Evolutionary conservation across 53 echinoderm and acorn worm species (phyloP).

Genomic region (Patiria pectinifera): DNA sequence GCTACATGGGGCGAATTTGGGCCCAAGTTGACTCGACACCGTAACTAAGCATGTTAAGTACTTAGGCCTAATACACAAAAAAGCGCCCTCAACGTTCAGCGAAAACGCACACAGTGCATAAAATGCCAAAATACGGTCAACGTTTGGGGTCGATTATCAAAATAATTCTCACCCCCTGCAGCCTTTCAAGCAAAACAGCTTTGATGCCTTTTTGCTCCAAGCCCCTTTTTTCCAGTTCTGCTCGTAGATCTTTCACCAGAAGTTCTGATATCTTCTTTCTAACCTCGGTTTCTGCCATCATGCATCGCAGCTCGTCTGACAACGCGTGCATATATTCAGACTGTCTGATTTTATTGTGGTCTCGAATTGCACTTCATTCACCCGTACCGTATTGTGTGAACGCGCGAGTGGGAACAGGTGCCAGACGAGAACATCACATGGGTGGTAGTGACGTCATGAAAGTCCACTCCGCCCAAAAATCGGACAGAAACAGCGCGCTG

Average conservation of each 20-base stretch:
- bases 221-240: constrained; percentile 89
- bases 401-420: background rate
- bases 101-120: background rate
- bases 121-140: too few species aligned
- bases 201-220: constrained; percentile 87
- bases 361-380: background rate
- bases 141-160: background rate
- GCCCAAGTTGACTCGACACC: too few species aligned
- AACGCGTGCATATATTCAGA: background rate
- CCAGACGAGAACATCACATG: background rate
- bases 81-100: background rate
- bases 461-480: too few species aligned
- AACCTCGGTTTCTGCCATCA: constrained; percentile 28
- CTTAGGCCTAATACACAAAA: background rate
- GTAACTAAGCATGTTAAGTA: too few species aligned
- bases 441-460: background rate
- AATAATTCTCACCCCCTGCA: constrained; percentile 71
- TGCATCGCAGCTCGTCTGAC: too few species aligned
- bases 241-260: constrained; percentile 84
- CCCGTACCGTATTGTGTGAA: too few species aligned
- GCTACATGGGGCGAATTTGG: too few species aligned
- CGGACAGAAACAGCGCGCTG: too few species aligned
- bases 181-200: constrained; percentile 85
- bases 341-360: background rate
- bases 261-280: constrained; percentile 84